Evolutionary conservation across 35 echinoderm and acorn worm species (phyloP).

Genomic region (Acanthaster planci): DNA sequence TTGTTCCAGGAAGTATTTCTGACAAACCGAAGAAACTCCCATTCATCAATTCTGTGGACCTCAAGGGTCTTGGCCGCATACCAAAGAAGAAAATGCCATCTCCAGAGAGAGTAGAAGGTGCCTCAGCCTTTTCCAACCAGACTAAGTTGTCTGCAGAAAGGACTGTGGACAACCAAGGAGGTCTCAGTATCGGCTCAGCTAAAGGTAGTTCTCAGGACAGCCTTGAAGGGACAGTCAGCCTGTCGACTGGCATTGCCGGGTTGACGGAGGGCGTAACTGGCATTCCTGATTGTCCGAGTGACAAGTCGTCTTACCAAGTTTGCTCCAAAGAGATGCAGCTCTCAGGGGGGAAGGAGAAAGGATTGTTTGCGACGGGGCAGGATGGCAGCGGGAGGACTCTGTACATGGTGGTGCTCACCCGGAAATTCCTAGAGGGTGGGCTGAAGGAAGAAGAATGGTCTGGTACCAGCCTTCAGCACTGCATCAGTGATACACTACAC

Average conservation of each 20-base stretch:
- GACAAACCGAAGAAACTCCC: neutral
- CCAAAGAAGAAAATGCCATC: slow-evolving; percentile 11
- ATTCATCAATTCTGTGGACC: neutral
- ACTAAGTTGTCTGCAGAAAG: too few species aligned
- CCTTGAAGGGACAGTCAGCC: neutral
- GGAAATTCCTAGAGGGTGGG: slow-evolving; percentile 2
- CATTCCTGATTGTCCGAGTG: neutral
- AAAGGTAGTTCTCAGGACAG: neutral
- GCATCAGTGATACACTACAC: neutral
- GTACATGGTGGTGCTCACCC: neutral
- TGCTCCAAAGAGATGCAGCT: slow-evolving; percentile 11
- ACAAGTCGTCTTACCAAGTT: neutral
- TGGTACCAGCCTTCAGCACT: neutral
- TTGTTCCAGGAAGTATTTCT: neutral
- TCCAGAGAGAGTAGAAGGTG: neutral
- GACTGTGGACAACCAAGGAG: neutral
- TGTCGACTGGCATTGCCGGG: neutral
- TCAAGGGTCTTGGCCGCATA: neutral
- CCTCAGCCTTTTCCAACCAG: neutral
- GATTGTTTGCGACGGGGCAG: neutral
- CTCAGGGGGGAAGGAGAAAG: neutral
- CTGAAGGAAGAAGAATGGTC: slow-evolving; percentile 13
- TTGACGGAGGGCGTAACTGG: neutral
- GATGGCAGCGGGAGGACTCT: neutral
- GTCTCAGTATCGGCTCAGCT: neutral